Evolutionary conservation across 2,113 vertebrate genomes (phyloP).

Genomic region (Dipodomys spectabilis): DNA sequence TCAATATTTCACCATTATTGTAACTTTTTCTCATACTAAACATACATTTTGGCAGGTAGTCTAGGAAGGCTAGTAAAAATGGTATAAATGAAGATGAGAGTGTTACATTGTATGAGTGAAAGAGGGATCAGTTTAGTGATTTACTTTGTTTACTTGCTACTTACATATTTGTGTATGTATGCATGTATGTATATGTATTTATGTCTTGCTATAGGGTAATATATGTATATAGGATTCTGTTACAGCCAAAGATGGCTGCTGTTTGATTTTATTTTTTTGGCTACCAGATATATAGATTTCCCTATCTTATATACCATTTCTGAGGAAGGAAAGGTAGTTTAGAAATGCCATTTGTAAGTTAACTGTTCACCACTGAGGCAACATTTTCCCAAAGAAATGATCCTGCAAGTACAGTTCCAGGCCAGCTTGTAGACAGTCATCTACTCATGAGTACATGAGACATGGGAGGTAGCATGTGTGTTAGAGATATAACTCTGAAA

Average conservation of each 20-base stretch:
- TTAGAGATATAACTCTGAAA: not conserved
- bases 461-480: not conserved
- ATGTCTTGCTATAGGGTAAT: not conserved
- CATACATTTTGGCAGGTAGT: not conserved
- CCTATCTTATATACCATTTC: not conserved
- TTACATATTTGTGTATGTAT: not conserved
- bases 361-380: not conserved
- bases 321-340: slow-evolving; percentile 56
- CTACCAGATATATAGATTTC: not conserved
- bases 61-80: not conserved
- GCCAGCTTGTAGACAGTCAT: not conserved
- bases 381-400: not conserved
- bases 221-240: not conserved
- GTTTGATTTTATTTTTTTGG: not conserved
- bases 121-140: not conserved
- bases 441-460: not conserved
- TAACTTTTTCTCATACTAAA: not conserved
- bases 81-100: not conserved
- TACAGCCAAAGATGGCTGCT: not conserved
- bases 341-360: slow-evolving; percentile 14
- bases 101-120: too few relatives aligned
- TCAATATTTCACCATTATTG: not conserved
- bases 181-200: too few relatives aligned
- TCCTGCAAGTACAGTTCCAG: not conserved
- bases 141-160: not conserved